A percentile compares a stretch with the other conserved stretches of the same genome.
Evolutionary conservation across 2,888 invertebrate genomes (phyloP).

Genomic region (Drosophila acutilabella): DNA sequence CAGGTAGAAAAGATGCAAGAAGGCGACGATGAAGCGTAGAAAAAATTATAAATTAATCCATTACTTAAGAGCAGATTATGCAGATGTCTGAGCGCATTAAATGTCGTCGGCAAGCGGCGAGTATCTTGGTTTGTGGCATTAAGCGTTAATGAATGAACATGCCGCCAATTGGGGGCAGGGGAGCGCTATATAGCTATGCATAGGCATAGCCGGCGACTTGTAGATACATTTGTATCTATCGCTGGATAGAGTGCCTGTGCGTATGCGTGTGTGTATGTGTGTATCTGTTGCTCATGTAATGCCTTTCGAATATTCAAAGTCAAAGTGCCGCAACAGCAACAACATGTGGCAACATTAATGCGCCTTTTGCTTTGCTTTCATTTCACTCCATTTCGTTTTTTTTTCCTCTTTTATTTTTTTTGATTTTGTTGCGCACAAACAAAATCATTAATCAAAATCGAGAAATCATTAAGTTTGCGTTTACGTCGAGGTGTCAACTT

Average conservation of each 20-base stretch:
- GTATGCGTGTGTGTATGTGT: not conserved
- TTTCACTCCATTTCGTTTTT: slow-evolving; percentile 40
- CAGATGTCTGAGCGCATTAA: slow-evolving; percentile 73
- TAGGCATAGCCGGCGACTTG: slow-evolving; percentile 3
- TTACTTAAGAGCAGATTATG: slow-evolving; percentile 76
- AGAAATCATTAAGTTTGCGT: slow-evolving; percentile 69
- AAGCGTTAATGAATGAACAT: slow-evolving; percentile 69
- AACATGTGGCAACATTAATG: slow-evolving; percentile 48
- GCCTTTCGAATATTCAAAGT: slow-evolving; percentile 69
- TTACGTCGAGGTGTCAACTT: slow-evolving; percentile 69
- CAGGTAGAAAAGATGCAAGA: slow-evolving; percentile 41
- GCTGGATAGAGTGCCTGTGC: not conserved
- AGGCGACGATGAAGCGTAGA: slow-evolving; percentile 45
- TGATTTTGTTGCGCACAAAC: slow-evolving; percentile 44
- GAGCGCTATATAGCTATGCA: not conserved
- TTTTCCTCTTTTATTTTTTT: slow-evolving; percentile 8
- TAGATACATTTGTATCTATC: slow-evolving; percentile 31
- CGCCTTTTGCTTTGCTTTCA: slow-evolving; percentile 26
- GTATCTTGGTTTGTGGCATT: slow-evolving; percentile 52
- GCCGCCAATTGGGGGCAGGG: slow-evolving; percentile 36
- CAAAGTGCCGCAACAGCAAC: slow-evolving; percentile 64
- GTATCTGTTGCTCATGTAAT: slow-evolving; percentile 28
- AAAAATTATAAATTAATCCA: slow-evolving; percentile 78
- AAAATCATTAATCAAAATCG: slow-evolving; percentile 74
- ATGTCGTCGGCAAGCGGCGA: slow-evolving; percentile 41